Base-by-base conservation (phyloP, 2,797 vertebrate species). In the Macropodus opercularis region DNA sequence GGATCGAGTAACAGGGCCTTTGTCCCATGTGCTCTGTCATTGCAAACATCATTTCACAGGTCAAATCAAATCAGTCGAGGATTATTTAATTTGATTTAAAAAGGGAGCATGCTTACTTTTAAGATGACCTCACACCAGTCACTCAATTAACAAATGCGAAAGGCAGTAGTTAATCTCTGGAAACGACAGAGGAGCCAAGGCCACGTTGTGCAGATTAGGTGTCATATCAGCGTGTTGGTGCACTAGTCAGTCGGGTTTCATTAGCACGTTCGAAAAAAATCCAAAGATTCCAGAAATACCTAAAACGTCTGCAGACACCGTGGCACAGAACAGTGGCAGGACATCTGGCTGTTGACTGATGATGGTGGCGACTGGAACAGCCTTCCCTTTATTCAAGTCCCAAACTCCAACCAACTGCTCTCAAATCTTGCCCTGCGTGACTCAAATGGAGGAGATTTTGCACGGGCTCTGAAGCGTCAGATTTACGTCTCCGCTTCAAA, bases 401-500 rank as follows among this genome's bases (percentile, higher is more conserved):
- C 41, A 50, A 48, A 51, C 22, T 47, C 53, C 62, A 21, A 60
- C 46, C 32, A 48, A 67, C 5, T 51, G 23, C 31, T 44, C 51
- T 74, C 64, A 63, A 74, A 82, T 73, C 42, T 47, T 24, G 12
- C 70, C 65, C 39, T 29, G 42, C 34, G 7, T 59, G 63, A 69
- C 57, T 67, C 63, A 70, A 74, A 63, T 47, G 69, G 29, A 54
- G 40, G 61, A 54, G 75, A 79, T 87, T 86, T 81, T 68, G 48
- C 77, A 74, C 42, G 51, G 64, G 48, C n/a, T 13, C 49, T 22
- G 63, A 57, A 62, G 71, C 69, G 13, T 71, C 78, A 86, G 81
- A 87, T 87, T 90, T 90, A 86, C 54, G 40, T 83, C 61, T 56
- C 43, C 3, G 74, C 79, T 87, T 89, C 79, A 88, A 90, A 89